Base-by-base conservation (phyloP, 2,113 vertebrate species). In the Bubo scandiacus region DNA sequence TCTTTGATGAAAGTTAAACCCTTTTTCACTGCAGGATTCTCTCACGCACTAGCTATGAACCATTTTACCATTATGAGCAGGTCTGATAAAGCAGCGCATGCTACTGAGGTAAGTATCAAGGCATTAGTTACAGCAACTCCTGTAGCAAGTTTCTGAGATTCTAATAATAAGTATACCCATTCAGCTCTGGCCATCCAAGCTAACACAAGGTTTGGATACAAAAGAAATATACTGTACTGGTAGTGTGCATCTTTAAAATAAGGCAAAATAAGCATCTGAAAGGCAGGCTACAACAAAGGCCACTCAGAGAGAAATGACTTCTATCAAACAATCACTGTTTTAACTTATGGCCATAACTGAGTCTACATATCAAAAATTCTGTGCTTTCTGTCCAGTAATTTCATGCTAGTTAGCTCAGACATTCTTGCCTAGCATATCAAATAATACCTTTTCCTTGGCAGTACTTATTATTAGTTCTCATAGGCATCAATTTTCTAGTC, bases 381-480 rank as follows among this genome's bases (percentile, higher is more conserved):
- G 5, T 54, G 32, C 75, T 93, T 90, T 96, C 70, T 49, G 68
- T 86, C 79, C 65, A 91, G 26, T 85, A 62, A 93, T 92, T 92
- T 95, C 54, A 81, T 81, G 23, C 75, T 86, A 34, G 71, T 94
- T 96, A 86, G 65, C 58, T 55, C 90, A 89, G 63, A 59, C 27
- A 52, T 81, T 93, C 79, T 81, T 68, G 38, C 62, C 45, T 85
- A 36, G 61, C 74, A 42, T 65, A 81, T 94, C 59, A 78, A 92
- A 77, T 94, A 95, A 90, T 86, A 90, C 45, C 38, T 62, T 95
- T 84, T 87, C 75, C 45, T 88, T 57, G 40, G 57, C 70, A 54
- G 49, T 85, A 38, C 72, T 88, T 74, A 62, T 86, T 95, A 81
- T 73, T 86, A 93, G 82, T 65, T 90, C 88, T 92, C 66, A 10